These are phyloP conservation scores for Strigamia crassipes DNA, from an alignment of 2,888 invertebrate genomes.

Conservation along the genomic window DNA sequence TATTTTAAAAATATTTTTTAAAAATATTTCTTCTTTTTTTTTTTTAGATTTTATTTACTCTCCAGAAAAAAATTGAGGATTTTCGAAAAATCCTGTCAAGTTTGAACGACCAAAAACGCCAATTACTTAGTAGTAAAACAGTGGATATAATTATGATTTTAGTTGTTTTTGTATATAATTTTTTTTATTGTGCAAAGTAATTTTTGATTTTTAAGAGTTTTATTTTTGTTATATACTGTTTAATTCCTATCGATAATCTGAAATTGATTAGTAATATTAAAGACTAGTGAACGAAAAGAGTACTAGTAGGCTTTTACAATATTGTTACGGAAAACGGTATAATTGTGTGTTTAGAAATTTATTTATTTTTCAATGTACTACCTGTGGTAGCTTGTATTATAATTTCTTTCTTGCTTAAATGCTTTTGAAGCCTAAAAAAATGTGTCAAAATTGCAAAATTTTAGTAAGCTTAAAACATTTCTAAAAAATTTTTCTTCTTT, in stretches of 20 bases:
- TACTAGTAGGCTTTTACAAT: background rate
- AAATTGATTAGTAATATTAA: background rate
- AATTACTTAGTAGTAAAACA: background rate
- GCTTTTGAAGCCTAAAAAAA: background rate
- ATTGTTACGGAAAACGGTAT: background rate
- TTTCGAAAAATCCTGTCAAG: too few relatives aligned
- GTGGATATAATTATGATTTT: background rate
- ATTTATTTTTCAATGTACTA: background rate
- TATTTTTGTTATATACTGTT: conserved; percentile 10
- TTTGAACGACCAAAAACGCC: too few relatives aligned
- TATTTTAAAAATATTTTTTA: too few relatives aligned
- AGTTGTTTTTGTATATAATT: background rate
- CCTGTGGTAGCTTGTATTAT: background rate
- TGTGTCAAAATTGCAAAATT: too few relatives aligned
- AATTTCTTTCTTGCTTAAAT: background rate
- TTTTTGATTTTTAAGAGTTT: conserved; percentile 18
- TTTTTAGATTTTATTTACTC: too few relatives aligned
- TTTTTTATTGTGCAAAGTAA: background rate
- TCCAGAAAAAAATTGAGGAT: background rate
- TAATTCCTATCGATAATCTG: background rate
- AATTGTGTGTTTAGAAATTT: background rate
- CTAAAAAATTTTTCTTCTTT: background rate
- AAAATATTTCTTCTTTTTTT: too few relatives aligned
- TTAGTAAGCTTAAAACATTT: too few relatives aligned
- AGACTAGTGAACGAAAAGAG: too few relatives aligned